These are phyloP conservation scores for Mythimna impura DNA, from an alignment of 2,888 invertebrate species.

Conservation along the genomic window DNA sequence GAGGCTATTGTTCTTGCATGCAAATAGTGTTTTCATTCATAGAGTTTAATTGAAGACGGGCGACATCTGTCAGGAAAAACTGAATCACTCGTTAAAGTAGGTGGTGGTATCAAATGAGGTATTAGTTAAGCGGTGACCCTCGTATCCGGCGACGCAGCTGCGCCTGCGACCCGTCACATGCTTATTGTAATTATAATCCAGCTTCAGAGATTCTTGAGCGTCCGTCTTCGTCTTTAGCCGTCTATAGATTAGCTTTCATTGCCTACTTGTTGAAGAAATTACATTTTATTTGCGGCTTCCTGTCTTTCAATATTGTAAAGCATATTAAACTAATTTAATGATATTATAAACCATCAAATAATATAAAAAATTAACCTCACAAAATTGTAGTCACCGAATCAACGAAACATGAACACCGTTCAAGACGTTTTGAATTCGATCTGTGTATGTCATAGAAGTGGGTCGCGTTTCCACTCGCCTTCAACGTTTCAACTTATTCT, in stretches of 20 bases:
- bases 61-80: slow-evolving; percentile 88
- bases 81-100: slow-evolving; percentile 87
- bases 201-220: slow-evolving; percentile 71
- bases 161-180: slow-evolving; percentile 76
- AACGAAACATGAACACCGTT: slow-evolving; percentile 42
- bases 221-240: slow-evolving; percentile 68
- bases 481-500: slow-evolving; percentile 55
- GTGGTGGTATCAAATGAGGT: slow-evolving; percentile 83
- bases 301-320: not conserved
- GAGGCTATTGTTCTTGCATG: slow-evolving; percentile 82
- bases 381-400: slow-evolving; percentile 30
- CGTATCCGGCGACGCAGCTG: slow-evolving; percentile 88
- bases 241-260: slow-evolving; percentile 55
- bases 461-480: slow-evolving; percentile 65
- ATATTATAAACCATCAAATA: slow-evolving; percentile 2
- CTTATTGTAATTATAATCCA: slow-evolving; percentile 81
- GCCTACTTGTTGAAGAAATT: slow-evolving; percentile 2
- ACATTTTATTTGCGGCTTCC: slow-evolving; percentile 20
- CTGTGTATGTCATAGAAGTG: slow-evolving; percentile 61
- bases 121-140: slow-evolving; percentile 87
- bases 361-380: slow-evolving; percentile 15
- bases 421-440: slow-evolving; percentile 61
- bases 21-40: slow-evolving; percentile 88
- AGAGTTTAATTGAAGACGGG: slow-evolving; percentile 82
- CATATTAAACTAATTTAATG: slow-evolving; percentile 10